Evolutionary conservation across 37 sponge, comb jelly and placozoan genomes (phyloP), one percentile per base, ranked within the genome.

Genomic region (Tethya wilhelma): DNA sequence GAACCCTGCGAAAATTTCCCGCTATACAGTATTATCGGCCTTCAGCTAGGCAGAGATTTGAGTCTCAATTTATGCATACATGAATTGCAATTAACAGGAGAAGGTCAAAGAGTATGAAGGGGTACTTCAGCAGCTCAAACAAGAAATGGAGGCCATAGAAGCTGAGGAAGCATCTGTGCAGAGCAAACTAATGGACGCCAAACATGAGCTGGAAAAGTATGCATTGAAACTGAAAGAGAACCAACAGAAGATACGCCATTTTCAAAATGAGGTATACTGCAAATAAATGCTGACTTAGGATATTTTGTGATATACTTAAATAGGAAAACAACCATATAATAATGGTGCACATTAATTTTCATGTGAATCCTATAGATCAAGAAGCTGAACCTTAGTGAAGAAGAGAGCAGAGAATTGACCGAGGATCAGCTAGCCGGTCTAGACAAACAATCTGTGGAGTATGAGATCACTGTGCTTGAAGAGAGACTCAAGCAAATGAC

Each of bases 381-480:
- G 67, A 91, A 90, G 60, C 91, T 90, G 37, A 53, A 78, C 23
- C 58, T 91, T 12, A 69, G 80, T 30, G 82, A 70, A 32, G 86
- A 81, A 22, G 92, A 88, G 29, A 31, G 7, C 4, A 28, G 31
- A 4, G 86, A 82, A 26, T 26, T 93, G 44, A 55, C 12, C 17
- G 89, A 80, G 30, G 95, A 90, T 46, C 81, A 92, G 70, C 85
- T 97, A 60, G 71, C 73, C 38, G 65, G 36, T 0, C 46, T 95
- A 56, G 91, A 93, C 86, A 89, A 74, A 53, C 81, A 88, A 66
- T 67, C 56, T 0, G 69, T 86, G 17, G 90, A 96, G 88, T 94
- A 92, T 80, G 90, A 94, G 74, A 94, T 96, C 37, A 86, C 95
- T 22, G 78, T 91, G 25, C 56, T 94, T 40, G 95, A 92, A 84